phyloP scores from a whole-genome alignment of 2,113 vertebrate species.

The Eolophus roseicapilla region DNA sequence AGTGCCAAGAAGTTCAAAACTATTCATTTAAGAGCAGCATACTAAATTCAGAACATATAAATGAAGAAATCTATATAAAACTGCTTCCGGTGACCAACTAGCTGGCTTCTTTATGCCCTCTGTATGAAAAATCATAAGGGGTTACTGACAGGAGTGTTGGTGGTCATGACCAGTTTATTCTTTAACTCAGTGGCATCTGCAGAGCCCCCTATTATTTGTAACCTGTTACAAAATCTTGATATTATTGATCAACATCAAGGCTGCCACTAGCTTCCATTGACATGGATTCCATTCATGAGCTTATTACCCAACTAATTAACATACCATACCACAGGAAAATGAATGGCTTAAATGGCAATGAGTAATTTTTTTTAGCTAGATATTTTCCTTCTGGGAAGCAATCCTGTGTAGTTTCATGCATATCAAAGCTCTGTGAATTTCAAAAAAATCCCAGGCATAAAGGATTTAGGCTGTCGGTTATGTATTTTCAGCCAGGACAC shows the following conservation, averaged over 20 bases:
- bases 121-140: not conserved
- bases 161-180: not conserved
- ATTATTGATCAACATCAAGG: not conserved
- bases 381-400: not conserved
- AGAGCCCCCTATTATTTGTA: not conserved
- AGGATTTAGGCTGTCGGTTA: not conserved
- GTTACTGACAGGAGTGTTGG: not conserved
- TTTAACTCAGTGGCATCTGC: not conserved
- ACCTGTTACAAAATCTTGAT: not conserved
- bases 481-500: not conserved
- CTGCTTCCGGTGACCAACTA: not conserved
- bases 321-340: not conserved
- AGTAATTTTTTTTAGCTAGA: not conserved
- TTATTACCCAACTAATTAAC: not conserved
- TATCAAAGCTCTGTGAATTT: not conserved
- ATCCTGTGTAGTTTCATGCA: not conserved
- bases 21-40: not conserved
- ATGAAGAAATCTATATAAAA: not conserved
- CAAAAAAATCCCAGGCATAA: not conserved
- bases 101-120: not conserved
- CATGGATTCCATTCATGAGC: not conserved
- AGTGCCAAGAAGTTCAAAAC: not conserved
- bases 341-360: not conserved
- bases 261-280: constrained; percentile 2
- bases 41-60: not conserved